Percentiles rank a stretch among this genome's conserved stretches.
Evolutionary conservation across 2,113 vertebrate genomes (phyloP).

Genomic region (Callithrix jacchus): DNA sequence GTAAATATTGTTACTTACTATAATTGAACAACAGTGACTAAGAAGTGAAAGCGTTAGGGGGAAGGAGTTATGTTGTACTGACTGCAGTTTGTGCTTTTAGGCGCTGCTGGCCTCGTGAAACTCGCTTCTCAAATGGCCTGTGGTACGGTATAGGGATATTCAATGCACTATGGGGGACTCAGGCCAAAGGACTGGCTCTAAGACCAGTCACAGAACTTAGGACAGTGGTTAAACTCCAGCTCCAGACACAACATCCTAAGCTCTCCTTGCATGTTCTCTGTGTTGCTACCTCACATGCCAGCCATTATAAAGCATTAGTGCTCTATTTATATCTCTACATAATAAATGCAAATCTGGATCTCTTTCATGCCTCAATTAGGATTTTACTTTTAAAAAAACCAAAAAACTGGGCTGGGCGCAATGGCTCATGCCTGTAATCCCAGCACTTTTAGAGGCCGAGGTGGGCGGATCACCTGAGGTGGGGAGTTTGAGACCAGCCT

Average conservation of each 20-base stretch:
- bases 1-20: neutral
- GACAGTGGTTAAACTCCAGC: neutral
- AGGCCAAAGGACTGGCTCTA: neutral
- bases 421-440: too few relatives aligned
- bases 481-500: too few relatives aligned
- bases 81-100: neutral
- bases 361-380: slow-evolving; percentile 7
- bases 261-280: neutral
- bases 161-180: neutral
- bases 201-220: neutral
- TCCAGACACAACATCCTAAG: neutral
- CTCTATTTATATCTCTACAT: neutral
- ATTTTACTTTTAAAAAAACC: neutral
- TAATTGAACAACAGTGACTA: neutral
- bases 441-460: too few relatives aligned
- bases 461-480: too few relatives aligned
- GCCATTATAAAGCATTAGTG: neutral
- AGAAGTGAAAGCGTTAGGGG: neutral
- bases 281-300: neutral
- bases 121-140: neutral
- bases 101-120: neutral
- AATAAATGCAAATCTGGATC: neutral
- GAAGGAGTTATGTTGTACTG: neutral
- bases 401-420: too few relatives aligned
- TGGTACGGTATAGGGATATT: neutral